Evolutionary conservation across 2,888 invertebrate species (phyloP).

Genomic region (Amblyjoppa proteus): DNA sequence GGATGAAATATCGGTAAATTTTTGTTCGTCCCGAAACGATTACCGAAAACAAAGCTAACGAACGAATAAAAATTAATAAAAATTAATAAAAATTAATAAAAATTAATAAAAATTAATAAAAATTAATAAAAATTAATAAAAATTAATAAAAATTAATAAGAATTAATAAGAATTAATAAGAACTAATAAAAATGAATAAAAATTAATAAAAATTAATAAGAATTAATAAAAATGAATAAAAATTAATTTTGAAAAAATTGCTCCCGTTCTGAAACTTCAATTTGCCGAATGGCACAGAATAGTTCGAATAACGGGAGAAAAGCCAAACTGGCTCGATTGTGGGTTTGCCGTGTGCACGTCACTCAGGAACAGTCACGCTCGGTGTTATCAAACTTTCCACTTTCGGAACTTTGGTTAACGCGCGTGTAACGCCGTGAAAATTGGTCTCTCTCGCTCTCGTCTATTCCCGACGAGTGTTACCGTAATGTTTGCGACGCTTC

Average conservation of each 20-base stretch:
- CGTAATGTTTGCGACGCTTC: not conserved
- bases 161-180: too few species aligned
- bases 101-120: too few species aligned
- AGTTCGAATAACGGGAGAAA: not conserved
- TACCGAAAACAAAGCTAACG: not conserved
- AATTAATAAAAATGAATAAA: not conserved
- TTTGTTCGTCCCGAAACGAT: too few species aligned
- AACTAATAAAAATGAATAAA: too few species aligned
- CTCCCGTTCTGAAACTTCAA: not conserved
- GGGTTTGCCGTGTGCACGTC: not conserved
- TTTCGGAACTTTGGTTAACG: slow-evolving; percentile 33
- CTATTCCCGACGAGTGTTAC: not conserved
- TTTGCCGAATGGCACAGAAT: not conserved
- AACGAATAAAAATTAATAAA: not conserved
- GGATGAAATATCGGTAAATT: too few species aligned
- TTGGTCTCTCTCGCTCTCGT: not conserved
- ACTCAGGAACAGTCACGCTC: slow-evolving; percentile 10
- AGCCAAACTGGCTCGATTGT: not conserved
- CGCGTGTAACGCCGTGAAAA: slow-evolving; percentile 6
- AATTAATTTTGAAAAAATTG: not conserved
- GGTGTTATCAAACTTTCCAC: slow-evolving; percentile 29
- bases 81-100: not conserved
- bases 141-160: too few species aligned
- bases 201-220: not conserved
- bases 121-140: too few species aligned